A percentile compares a stretch with the other conserved stretches of the same genome.
Conservation (phyloP, 1,140 invertebrate genomes). For the Drosophila fuyamai region DNA sequence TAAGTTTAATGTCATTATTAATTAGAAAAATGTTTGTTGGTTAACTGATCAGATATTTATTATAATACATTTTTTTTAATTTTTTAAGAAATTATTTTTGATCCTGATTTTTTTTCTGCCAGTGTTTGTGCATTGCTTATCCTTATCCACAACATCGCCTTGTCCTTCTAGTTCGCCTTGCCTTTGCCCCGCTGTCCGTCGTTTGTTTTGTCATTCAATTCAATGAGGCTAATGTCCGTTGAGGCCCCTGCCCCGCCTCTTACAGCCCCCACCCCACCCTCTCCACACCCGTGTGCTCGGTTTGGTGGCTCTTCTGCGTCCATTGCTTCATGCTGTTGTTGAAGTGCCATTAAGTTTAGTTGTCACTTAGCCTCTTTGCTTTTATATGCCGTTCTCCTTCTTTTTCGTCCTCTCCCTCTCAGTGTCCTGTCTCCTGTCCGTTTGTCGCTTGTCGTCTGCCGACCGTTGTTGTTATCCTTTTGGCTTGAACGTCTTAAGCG, state of each 20-base stretch:
- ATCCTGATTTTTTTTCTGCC: neutral
- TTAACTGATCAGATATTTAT: too few species aligned
- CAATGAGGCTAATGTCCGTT: slow-evolving; percentile 84
- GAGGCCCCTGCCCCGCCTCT: slow-evolving; percentile 39
- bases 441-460: slow-evolving; percentile 52
- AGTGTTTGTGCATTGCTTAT: slow-evolving; percentile 63
- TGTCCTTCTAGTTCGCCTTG: slow-evolving; percentile 43
- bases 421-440: slow-evolving; percentile 23
- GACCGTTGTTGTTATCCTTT: slow-evolving; percentile 79
- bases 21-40: too few species aligned
- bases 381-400: slow-evolving; percentile 67
- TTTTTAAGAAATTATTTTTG: too few species aligned
- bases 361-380: slow-evolving; percentile 84
- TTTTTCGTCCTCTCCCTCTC: neutral
- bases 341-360: slow-evolving; percentile 84
- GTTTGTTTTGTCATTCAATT: slow-evolving; percentile 84
- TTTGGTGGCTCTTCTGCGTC: slow-evolving; percentile 70
- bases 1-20: too few species aligned
- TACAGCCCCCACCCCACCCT: neutral
- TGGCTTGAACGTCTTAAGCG: slow-evolving; percentile 82
- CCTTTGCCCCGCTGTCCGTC: slow-evolving; percentile 52
- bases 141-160: slow-evolving; percentile 78
- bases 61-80: too few species aligned
- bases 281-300: slow-evolving; percentile 17
- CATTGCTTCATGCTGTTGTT: slow-evolving; percentile 83